Conservation (phyloP, 30 jellyfish, hydroid and myxozoan species). For the Turritopsis dohrnii region DNA sequence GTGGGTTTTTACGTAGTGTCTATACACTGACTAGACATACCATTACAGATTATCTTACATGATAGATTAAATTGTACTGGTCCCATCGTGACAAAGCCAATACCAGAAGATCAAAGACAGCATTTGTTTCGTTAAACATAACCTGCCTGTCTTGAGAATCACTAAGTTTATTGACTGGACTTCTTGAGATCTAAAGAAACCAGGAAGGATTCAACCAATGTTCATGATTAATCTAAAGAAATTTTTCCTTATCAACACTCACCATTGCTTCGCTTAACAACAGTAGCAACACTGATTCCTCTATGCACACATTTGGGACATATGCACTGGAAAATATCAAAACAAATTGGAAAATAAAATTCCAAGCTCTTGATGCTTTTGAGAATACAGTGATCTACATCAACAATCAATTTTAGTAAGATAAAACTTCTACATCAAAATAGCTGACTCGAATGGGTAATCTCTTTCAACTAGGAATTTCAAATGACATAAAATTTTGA, state of each 20-base stretch:
- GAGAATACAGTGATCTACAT: too few species aligned
- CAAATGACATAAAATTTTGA: too few species aligned
- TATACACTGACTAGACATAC: too few species aligned
- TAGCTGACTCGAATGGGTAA: too few species aligned
- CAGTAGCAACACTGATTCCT: constrained; percentile 66
- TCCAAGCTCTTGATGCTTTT: too few species aligned
- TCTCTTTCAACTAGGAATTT: too few species aligned
- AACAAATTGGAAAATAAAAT: not conserved
- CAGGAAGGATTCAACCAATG: not conserved
- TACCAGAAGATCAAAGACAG: constrained; percentile 48
- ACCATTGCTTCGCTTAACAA: constrained; percentile 72
- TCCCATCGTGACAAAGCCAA: constrained; percentile 42
- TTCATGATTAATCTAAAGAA: not conserved
- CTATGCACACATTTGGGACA: constrained; percentile 66
- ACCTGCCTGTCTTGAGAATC: constrained; percentile 43
- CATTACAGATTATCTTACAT: not conserved
- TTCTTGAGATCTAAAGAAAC: not conserved
- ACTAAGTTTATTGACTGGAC: constrained; percentile 6
- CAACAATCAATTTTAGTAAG: too few species aligned
- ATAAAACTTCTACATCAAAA: too few species aligned
- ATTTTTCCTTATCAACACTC: not conserved
- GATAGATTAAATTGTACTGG: constrained; percentile 31
- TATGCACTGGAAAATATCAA: constrained; percentile 40
- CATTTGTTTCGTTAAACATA: constrained; percentile 35
- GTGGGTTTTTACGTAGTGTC: too few species aligned